These are phyloP conservation scores for Meiosimyza platycephala DNA, from an alignment of 2,888 invertebrate species.

Conservation along the genomic window DNA sequence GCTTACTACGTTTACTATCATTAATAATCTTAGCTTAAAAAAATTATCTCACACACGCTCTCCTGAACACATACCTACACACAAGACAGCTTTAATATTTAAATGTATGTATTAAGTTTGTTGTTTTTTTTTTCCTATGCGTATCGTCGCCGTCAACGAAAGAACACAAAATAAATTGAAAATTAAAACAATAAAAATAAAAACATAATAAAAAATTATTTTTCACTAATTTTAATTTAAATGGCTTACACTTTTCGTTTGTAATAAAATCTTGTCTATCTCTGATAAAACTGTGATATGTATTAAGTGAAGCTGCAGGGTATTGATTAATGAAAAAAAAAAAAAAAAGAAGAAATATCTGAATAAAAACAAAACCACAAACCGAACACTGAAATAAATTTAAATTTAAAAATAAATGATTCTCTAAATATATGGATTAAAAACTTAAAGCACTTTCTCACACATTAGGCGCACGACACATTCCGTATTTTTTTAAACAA, in stretches of 20 bases:
- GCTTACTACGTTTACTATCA: not conserved
- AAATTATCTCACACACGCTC: not conserved
- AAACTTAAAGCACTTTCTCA: slow-evolving; percentile 17
- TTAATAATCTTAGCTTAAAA: slow-evolving; percentile 9
- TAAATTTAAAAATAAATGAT: slow-evolving; percentile 40
- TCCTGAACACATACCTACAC: not conserved
- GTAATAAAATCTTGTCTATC: slow-evolving; percentile 57
- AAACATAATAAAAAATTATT: too few relatives aligned
- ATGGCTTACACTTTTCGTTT: slow-evolving; percentile 26
- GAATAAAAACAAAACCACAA: slow-evolving; percentile 21
- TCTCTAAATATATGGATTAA: slow-evolving; percentile 18
- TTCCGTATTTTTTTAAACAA: not conserved
- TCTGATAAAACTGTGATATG: slow-evolving; percentile 66
- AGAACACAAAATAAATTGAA: slow-evolving; percentile 11
- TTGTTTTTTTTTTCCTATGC: not conserved
- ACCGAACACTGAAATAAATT: slow-evolving; percentile 43
- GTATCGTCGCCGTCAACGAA: slow-evolving; percentile 13
- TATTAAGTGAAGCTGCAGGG: slow-evolving; percentile 66
- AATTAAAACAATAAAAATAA: not conserved
- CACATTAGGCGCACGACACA: not conserved
- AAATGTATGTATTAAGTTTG: not conserved
- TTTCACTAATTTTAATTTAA: slow-evolving; percentile 54
- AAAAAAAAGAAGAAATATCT: slow-evolving; percentile 44
- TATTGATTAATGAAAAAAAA: slow-evolving; percentile 56
- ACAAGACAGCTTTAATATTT: slow-evolving; percentile 21